These are phyloP conservation scores for Parapsyche elsis DNA, from an alignment of 1,140 invertebrate genomes.

Conservation along the genomic window DNA sequence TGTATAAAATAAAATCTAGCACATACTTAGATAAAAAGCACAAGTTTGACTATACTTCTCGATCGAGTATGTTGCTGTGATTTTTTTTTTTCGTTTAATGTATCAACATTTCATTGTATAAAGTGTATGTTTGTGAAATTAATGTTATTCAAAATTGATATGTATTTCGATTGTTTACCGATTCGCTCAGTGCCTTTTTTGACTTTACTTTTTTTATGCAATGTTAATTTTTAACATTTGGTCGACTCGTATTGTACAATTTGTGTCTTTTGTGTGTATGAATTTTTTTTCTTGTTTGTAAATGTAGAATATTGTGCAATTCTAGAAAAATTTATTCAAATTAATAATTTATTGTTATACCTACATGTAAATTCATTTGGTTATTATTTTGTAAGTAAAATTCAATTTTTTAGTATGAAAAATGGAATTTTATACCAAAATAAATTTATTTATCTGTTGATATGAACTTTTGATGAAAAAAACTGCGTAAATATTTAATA, in stretches of 20 bases:
- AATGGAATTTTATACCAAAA: constrained; percentile 20
- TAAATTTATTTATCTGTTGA: constrained; percentile 4
- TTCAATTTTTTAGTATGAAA: too few species aligned
- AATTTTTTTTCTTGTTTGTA: background rate
- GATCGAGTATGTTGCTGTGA: constrained; percentile 15
- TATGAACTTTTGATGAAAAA: too few species aligned
- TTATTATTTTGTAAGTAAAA: too few species aligned
- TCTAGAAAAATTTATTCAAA: background rate
- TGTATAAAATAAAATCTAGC: background rate
- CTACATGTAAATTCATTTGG: too few species aligned
- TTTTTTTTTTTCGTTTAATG: background rate
- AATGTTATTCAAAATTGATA: too few species aligned
- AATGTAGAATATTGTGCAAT: background rate
- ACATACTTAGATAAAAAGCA: constrained; percentile 16
- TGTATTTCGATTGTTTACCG: background rate
- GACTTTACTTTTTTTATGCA: background rate
- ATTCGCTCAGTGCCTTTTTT: constrained; percentile 31
- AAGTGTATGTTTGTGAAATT: background rate
- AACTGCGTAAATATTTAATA: too few species aligned
- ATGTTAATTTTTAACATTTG: background rate
- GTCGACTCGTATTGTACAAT: too few species aligned
- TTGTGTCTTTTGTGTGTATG: background rate
- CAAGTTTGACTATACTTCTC: background rate
- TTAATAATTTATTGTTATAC: background rate
- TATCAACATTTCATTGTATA: constrained; percentile 11